Evolutionary conservation across 2,113 vertebrate species (phyloP).

Genomic region (Scortum barcoo): DNA sequence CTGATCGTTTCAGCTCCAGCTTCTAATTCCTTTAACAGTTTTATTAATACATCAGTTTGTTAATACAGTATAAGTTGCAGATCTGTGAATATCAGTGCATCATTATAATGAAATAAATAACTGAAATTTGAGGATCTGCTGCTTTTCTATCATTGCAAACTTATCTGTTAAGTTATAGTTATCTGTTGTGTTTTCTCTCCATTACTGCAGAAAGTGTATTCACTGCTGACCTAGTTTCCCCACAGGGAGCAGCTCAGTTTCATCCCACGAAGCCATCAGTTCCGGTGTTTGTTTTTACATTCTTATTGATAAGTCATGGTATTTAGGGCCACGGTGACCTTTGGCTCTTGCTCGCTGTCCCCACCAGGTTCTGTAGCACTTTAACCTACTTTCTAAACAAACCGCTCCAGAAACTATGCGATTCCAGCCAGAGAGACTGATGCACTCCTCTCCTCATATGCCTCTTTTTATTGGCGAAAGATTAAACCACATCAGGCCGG

Average conservation of each 20-base stretch:
- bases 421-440: slow-evolving; percentile 38
- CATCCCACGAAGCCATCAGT: not conserved
- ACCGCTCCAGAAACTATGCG: slow-evolving; percentile 45
- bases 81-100: too few relatives aligned
- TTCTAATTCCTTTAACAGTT: too few relatives aligned
- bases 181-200: not conserved
- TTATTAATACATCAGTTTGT: too few relatives aligned
- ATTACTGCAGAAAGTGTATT: not conserved
- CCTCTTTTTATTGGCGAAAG: slow-evolving; percentile 11
- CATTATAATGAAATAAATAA: too few relatives aligned
- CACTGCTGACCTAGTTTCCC: not conserved
- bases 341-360: not conserved
- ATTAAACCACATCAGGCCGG: not conserved
- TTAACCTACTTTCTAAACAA: slow-evolving; percentile 59
- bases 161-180: too few relatives aligned
- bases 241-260: not conserved
- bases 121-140: too few relatives aligned
- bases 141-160: too few relatives aligned
- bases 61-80: too few relatives aligned
- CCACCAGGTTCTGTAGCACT: slow-evolving; percentile 23
- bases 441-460: not conserved
- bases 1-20: too few relatives aligned
- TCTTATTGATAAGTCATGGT: not conserved
- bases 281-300: slow-evolving; percentile 6
- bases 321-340: slow-evolving; percentile 13